Percentiles rank a stretch among this genome's conserved stretches.
phyloP scores from a whole-genome alignment of 2,797 vertebrate species.

The Pteronotus mesoamericanus region DNA sequence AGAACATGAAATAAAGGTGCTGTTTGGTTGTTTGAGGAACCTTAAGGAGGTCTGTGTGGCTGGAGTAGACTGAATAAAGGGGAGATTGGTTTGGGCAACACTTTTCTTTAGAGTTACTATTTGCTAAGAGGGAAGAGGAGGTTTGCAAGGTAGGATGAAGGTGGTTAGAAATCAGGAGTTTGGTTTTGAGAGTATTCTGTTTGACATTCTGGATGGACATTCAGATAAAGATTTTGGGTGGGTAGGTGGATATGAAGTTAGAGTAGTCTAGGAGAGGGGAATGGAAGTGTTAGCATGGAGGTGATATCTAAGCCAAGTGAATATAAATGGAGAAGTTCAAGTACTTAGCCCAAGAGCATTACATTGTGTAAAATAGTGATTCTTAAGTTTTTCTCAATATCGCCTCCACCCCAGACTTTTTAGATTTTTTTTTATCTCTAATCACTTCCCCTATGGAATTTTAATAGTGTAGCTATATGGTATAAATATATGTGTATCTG shows the following conservation, averaged over 20 bases:
- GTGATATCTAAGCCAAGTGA: not conserved
- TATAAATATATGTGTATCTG: not conserved
- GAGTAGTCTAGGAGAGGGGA: not conserved
- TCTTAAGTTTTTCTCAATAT: not conserved
- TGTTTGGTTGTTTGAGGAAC: not conserved
- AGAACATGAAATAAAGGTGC: not conserved
- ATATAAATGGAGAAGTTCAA: not conserved
- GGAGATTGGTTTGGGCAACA: not conserved
- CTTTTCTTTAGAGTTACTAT: not conserved
- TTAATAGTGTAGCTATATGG: not conserved
- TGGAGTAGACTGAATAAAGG: not conserved
- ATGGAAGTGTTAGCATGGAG: not conserved
- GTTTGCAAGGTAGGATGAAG: not conserved
- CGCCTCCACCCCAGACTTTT: not conserved
- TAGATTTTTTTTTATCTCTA: not conserved
- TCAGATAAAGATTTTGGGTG: slow-evolving; percentile 1
- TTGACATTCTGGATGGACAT: not conserved
- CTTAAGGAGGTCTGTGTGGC: not conserved
- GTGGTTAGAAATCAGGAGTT: not conserved
- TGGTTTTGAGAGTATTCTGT: not conserved
- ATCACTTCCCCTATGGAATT: not conserved
- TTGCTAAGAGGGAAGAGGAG: not conserved
- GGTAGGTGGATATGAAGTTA: not conserved
- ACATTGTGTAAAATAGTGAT: not conserved
- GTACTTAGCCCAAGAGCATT: not conserved